Base-by-base conservation (phyloP, 1,140 invertebrate genomes). In the Drosophila rufa region DNA sequence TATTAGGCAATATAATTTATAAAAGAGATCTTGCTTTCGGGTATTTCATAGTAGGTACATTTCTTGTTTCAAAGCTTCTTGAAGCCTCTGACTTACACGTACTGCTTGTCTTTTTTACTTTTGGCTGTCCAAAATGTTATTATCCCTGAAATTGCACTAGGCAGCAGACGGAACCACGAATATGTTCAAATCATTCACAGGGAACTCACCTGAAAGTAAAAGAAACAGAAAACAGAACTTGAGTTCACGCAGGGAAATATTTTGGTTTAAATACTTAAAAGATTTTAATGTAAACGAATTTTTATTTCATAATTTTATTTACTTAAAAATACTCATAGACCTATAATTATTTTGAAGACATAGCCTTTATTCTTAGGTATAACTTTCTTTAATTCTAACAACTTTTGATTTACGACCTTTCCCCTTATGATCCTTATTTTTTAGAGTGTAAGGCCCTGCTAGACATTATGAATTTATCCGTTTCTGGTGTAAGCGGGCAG, bases 171-270 rank as follows among this genome's bases (percentile, higher is more conserved):
- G 43, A 55, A 56, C 51, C 56, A 50, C 33, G 42, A 51, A 42
- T 55, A 43, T 55, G 38, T 55, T 42, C 56, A 33, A 68, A 56
- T 77, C 74, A 69, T 77, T 77, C 42, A 56, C 58, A 61, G 68
- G 79, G 71, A 87, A 86, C 83, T 86, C 71, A 86, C 83, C 83
- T 86, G 80, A 70, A 80, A 86, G 48, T n/a, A 79, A 64, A 71
- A 69, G 47, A 70, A 43, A 43, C n/a, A 55, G 51, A 60, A 47
- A 77, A 19, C 33, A 36, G 3, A 36, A 42, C 43, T 73, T 61
- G 38, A 76, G 62, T 43, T 59, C 47, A 62, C 50, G 48, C 19
- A 15, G 12, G 33, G 25, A 36, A 47, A 30, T 9, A 25, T 42
- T n/a, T 6, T 22, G 1, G 0, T 19, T 8, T 8, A 19, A 14